Percentiles rank a stretch among this genome's conserved stretches.
phyloP scores from a whole-genome alignment of 1,140 invertebrate genomes.

The Cherax destructor region DNA sequence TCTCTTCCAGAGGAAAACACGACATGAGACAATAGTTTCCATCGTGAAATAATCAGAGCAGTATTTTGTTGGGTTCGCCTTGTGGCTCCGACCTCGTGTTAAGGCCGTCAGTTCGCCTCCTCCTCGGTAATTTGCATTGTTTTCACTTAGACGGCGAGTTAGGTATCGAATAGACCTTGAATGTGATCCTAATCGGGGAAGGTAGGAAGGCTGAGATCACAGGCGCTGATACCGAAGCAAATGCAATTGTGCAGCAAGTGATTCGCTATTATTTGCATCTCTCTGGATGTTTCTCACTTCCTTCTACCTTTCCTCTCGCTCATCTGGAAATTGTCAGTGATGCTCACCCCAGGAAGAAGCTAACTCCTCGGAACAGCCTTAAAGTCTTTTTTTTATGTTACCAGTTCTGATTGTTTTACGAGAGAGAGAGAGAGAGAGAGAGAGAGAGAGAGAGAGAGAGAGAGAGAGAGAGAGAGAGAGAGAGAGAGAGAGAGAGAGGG shows the following conservation, averaged over 20 bases:
- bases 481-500: no score
- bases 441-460: no score
- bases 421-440: neutral
- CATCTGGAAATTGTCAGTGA: neutral
- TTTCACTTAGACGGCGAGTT: neutral
- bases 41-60: neutral
- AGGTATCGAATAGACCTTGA: neutral
- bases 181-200: neutral
- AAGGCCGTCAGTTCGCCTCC: neutral
- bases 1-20: neutral
- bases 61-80: neutral
- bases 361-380: neutral
- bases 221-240: neutral
- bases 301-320: neutral
- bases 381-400: neutral
- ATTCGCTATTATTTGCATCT: no score
- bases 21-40: neutral
- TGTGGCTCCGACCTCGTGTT: neutral
- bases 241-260: neutral
- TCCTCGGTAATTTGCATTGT: neutral
- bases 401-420: neutral
- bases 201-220: neutral
- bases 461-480: neutral
- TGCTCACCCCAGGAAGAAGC: neutral
- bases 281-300: neutral